phyloP scores from a whole-genome alignment of 2,113 vertebrate genomes.

The Crotalus horridus region DNA sequence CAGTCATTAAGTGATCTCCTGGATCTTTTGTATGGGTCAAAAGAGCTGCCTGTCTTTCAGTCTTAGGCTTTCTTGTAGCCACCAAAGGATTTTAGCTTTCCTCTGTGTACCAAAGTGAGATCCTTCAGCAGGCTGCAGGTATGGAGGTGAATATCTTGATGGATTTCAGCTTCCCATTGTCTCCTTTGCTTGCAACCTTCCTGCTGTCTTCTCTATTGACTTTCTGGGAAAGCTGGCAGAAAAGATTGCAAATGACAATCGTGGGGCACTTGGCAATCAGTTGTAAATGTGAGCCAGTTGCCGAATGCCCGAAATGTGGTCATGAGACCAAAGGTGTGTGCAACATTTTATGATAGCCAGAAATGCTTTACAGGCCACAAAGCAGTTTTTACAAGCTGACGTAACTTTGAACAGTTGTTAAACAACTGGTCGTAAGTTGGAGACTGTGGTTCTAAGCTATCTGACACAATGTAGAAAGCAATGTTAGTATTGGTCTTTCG shows the following conservation, averaged over 20 bases:
- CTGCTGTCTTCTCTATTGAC: neutral
- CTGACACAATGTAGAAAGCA: neutral
- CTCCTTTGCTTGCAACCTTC: neutral
- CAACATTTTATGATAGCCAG: neutral
- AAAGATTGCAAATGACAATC: neutral
- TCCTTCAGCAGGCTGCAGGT: neutral
- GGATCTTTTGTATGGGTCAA: neutral
- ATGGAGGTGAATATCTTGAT: neutral
- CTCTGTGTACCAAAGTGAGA: neutral
- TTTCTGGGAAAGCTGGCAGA: neutral
- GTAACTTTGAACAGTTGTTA: neutral
- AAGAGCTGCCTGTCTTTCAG: neutral
- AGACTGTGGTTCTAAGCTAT: neutral
- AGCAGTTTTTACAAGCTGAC: neutral
- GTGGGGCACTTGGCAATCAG: neutral
- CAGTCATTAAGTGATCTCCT: neutral
- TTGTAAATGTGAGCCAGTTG: neutral
- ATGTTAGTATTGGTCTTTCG: neutral
- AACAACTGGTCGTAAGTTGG: neutral
- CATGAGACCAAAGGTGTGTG: neutral
- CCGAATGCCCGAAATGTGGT: neutral
- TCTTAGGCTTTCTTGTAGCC: neutral
- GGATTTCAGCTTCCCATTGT: neutral
- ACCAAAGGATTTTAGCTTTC: neutral
- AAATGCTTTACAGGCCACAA: neutral